Evolutionary conservation across 2,113 vertebrate species (phyloP), one percentile per base, ranked within the genome.

Genomic region (Myotis yumanensis): DNA sequence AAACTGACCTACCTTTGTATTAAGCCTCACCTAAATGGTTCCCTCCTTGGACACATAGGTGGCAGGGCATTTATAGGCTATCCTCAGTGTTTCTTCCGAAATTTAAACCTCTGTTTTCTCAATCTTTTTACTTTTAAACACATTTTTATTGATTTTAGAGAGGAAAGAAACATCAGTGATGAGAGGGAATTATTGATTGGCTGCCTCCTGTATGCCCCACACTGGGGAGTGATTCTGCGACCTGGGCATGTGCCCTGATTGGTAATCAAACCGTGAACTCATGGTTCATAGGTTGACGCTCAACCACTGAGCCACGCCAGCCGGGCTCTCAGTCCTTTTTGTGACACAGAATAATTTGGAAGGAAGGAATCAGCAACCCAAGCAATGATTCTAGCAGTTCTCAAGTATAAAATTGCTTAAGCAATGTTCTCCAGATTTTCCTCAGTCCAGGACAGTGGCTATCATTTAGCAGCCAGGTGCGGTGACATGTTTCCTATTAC

Each of bases 401-500:
- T 94, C 72, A 73, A 90, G 22, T 22, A 81, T 11, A 51, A 77
- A 90, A 93, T 0, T 57, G 66, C 59, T 87, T 1, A 8, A 71
- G 80, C 84, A 95, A 43, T 40, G 43, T 46, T 90, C 90, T 89
- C 81, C 52, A 79, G 85, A 85, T 54, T 51, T 62, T 37, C 32
- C 59, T n/a, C 32, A 51, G 46, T 43, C 76, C 28, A 76, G 59
- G 93, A 89, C 52, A 86, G 51, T 22, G 46, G 35, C 81, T 84
- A 30, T 84, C 85, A 86, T 77, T 92, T 16, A 85, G 86, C 66
- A 92, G 57, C 77, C 92, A 90, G 93, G 91, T 90, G 86, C 66
- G 75, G 88, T 76, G 92, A 86, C 40, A 71, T 90, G 84, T 80
- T 95, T 94, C 83, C 87, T 66, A 95, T 87, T 69, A 94, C 1